A percentile compares a stretch with the other conserved stretches of the same genome.
phyloP scores from a whole-genome alignment of 2,797 vertebrate species.

The Atherinosoma microstoma region DNA sequence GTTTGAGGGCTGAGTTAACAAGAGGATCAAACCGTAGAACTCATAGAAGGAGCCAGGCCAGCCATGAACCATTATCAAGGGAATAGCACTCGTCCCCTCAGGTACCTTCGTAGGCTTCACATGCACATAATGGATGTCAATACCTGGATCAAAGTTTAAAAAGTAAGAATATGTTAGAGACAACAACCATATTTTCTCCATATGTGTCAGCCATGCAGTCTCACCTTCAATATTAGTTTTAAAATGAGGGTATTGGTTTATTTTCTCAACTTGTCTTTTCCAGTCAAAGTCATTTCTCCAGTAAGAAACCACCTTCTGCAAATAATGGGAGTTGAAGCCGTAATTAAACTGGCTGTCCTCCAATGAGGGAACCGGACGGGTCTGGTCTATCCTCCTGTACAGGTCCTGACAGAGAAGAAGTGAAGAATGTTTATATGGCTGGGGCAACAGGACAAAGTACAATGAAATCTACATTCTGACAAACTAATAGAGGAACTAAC shows the following conservation, averaged over 20 bases:
- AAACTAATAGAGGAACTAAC: constrained; percentile 63
- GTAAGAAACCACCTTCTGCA: constrained; percentile 86
- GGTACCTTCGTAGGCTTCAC: constrained; percentile 84
- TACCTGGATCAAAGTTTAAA: constrained; percentile 73
- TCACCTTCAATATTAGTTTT: constrained; percentile 91
- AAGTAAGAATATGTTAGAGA: background rate
- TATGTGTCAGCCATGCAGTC: background rate
- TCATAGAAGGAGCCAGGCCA: constrained; percentile 94
- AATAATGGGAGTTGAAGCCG: constrained; percentile 87
- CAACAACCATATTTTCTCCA: background rate
- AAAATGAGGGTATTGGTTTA: constrained; percentile 91
- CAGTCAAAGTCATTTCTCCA: constrained; percentile 91
- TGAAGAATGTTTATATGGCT: background rate
- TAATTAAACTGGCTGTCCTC: constrained; percentile 89
- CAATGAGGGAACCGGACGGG: constrained; percentile 80
- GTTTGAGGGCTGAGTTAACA: constrained; percentile 81
- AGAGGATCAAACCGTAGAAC: constrained; percentile 89
- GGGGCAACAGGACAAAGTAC: background rate
- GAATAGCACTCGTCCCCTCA: constrained; percentile 72
- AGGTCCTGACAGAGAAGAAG: constrained; percentile 82
- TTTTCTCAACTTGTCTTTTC: constrained; percentile 86
- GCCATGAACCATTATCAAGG: constrained; percentile 91
- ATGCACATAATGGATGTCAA: constrained; percentile 89
- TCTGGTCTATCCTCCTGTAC: constrained; percentile 84
- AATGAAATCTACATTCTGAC: no score